Evolutionary conservation across 2,888 invertebrate genomes (phyloP).

Genomic region (Carpatolechia fugitivella): DNA sequence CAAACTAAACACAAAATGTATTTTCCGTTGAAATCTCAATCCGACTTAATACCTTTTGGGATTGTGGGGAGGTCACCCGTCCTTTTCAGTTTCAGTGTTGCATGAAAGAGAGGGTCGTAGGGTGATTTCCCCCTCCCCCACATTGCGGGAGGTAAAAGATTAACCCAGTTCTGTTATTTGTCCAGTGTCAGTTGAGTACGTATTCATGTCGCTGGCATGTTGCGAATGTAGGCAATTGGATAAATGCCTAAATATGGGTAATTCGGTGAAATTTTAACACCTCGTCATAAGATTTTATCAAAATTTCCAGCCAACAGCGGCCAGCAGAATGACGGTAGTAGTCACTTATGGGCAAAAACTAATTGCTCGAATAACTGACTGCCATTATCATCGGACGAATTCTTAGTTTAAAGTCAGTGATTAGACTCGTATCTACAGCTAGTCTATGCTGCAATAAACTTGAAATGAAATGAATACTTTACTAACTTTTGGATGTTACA

Average conservation of each 20-base stretch:
- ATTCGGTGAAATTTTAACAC: too few relatives aligned
- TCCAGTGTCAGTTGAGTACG: slow-evolving; percentile 79
- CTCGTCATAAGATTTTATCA: too few relatives aligned
- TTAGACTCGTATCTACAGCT: too few relatives aligned
- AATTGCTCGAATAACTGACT: too few relatives aligned
- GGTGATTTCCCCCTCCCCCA: slow-evolving; percentile 66
- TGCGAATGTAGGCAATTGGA: not conserved
- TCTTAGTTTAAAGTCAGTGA: too few relatives aligned
- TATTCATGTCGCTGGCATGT: slow-evolving; percentile 45
- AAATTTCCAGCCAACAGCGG: too few relatives aligned
- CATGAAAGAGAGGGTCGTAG: slow-evolving; percentile 53
- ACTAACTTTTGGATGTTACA: too few relatives aligned
- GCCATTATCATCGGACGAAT: too few relatives aligned
- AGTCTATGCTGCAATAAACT: too few relatives aligned
- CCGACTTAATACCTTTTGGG: slow-evolving; percentile 47
- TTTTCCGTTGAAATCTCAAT: slow-evolving; percentile 23
- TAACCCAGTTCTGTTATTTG: slow-evolving; percentile 80
- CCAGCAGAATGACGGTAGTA: too few relatives aligned
- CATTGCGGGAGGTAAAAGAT: slow-evolving; percentile 75
- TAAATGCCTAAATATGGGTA: not conserved
- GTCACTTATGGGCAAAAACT: too few relatives aligned
- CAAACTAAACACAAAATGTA: slow-evolving; percentile 35
- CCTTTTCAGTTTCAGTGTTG: slow-evolving; percentile 57
- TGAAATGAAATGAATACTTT: too few relatives aligned
- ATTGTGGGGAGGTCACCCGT: slow-evolving; percentile 39